Percentiles rank a stretch among this genome's conserved stretches.
Evolutionary conservation across 1,140 invertebrate genomes (phyloP).

Genomic region (Euura lappo): DNA sequence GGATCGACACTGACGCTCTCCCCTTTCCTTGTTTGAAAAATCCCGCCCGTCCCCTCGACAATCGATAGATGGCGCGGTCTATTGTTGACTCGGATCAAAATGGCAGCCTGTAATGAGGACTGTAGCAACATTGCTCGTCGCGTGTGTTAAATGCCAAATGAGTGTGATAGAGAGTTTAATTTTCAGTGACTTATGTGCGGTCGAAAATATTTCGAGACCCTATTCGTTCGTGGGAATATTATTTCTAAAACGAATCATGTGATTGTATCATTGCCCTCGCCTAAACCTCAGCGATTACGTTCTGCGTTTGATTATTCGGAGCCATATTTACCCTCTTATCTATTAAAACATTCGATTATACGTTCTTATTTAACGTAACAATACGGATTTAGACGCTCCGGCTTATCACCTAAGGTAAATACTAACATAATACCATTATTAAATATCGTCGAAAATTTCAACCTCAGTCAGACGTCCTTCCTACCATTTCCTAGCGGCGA

Average conservation of each 20-base stretch:
- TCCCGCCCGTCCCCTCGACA: slow-evolving; percentile 30
- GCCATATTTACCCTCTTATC: slow-evolving; percentile 50
- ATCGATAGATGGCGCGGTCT: slow-evolving; percentile 41
- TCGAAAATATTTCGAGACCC: slow-evolving; percentile 6
- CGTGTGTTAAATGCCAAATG: slow-evolving; percentile 28
- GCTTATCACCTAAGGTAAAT: slow-evolving; percentile 10
- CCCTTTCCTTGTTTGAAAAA: slow-evolving; percentile 36
- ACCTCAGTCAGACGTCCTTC: no score
- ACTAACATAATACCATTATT: not conserved
- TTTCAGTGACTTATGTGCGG: slow-evolving; percentile 14
- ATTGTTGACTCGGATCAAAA: slow-evolving; percentile 53
- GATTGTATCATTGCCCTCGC: slow-evolving; percentile 26
- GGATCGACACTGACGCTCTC: slow-evolving; percentile 18
- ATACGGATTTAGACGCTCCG: not conserved
- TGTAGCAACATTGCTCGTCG: slow-evolving; percentile 36
- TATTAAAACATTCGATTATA: slow-evolving; percentile 14
- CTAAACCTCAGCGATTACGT: slow-evolving; percentile 30
- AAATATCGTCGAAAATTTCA: not conserved
- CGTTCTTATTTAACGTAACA: not conserved
- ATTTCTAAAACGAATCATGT: slow-evolving; percentile 31
- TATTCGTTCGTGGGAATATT: no score
- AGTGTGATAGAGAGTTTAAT: slow-evolving; percentile 21
- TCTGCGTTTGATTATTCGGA: slow-evolving; percentile 32
- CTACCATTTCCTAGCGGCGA: not conserved
- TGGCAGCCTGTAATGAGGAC: slow-evolving; percentile 48